Percentiles rank a stretch among this genome's conserved stretches.
phyloP scores from a whole-genome alignment of 2,888 invertebrate species.

The Cerastoderma edule region DNA sequence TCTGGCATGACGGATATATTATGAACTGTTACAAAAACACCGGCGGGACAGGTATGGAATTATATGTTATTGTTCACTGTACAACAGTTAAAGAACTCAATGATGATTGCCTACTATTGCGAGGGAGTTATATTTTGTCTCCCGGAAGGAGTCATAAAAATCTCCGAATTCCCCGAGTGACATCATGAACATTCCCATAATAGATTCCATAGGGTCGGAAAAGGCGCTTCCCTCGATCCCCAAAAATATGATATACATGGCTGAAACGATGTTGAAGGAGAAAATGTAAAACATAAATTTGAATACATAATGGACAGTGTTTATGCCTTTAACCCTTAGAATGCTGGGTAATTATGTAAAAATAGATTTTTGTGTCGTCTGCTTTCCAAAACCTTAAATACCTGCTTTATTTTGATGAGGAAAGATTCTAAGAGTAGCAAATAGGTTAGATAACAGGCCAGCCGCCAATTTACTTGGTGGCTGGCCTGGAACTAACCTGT shows the following conservation, averaged over 20 bases:
- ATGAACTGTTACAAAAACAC: conserved; percentile 20
- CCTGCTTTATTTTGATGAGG: no score
- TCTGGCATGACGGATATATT: conserved; percentile 2
- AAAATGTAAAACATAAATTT: no score
- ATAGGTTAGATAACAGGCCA: no score
- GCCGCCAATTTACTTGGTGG: no score
- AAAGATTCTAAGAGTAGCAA: no score
- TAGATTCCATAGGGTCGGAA: conserved; percentile 92
- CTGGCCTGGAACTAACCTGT: no score
- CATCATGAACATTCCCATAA: conserved; percentile 99
- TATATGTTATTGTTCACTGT: conserved; percentile 3
- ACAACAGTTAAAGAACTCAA: conserved; percentile 19
- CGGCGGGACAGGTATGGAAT: conserved; percentile 18
- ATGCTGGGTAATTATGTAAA: no score
- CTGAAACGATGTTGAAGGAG: conserved; percentile 69
- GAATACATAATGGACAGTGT: no score
- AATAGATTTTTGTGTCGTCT: no score
- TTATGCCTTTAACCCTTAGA: no score
- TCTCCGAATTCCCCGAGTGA: conserved; percentile 98
- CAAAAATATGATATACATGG: conserved; percentile 84
- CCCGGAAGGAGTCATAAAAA: conserved; percentile 95
- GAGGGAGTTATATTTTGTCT: conserved; percentile 90
- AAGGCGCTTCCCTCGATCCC: conserved; percentile 82
- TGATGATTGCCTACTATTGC: conserved; percentile 89
- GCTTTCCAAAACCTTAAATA: no score